A percentile compares a stretch with the other conserved stretches of the same genome.
Conservation (phyloP, 2,888 invertebrate genomes). For the Drosophila koepferae region DNA sequence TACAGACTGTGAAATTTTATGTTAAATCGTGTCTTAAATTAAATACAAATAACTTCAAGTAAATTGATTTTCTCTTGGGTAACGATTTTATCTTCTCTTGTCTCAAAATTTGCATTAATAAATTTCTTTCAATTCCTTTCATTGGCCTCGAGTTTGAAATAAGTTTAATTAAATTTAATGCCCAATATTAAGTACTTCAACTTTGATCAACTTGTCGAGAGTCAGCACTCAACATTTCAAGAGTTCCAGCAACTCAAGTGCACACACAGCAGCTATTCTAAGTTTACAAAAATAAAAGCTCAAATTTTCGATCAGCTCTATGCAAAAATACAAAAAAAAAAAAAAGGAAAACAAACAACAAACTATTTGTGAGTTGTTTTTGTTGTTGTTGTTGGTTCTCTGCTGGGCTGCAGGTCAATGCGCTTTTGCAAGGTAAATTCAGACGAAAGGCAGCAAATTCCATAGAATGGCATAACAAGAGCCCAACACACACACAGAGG, state of each 20-base stretch:
- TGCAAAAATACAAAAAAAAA: not conserved
- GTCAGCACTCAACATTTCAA: not conserved
- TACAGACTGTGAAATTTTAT: too few relatives aligned
- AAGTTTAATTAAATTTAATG: constrained; percentile 1
- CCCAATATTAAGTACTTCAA: not conserved
- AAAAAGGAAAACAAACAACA: not conserved
- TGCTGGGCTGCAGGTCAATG: constrained; percentile 64
- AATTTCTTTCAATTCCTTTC: not conserved
- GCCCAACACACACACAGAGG: constrained; percentile 14
- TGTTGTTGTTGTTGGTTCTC: constrained; percentile 1
- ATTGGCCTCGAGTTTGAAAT: not conserved
- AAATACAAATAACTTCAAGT: not conserved
- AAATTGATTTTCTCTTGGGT: not conserved
- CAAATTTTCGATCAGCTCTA: not conserved
- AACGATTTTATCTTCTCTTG: too few relatives aligned
- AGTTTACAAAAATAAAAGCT: constrained; percentile 2
- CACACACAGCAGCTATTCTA: not conserved
- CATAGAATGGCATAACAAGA: constrained; percentile 60
- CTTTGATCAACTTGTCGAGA: constrained; percentile 3
- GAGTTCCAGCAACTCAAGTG: not conserved
- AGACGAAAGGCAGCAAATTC: constrained; percentile 59
- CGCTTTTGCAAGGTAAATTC: constrained; percentile 70
- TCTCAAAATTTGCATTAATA: not conserved
- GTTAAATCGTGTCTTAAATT: too few relatives aligned
- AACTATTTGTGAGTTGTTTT: constrained; percentile 35